These are phyloP conservation scores for Drosophila mettleri DNA, from an alignment of 2,888 invertebrate species.

Conservation along the genomic window DNA sequence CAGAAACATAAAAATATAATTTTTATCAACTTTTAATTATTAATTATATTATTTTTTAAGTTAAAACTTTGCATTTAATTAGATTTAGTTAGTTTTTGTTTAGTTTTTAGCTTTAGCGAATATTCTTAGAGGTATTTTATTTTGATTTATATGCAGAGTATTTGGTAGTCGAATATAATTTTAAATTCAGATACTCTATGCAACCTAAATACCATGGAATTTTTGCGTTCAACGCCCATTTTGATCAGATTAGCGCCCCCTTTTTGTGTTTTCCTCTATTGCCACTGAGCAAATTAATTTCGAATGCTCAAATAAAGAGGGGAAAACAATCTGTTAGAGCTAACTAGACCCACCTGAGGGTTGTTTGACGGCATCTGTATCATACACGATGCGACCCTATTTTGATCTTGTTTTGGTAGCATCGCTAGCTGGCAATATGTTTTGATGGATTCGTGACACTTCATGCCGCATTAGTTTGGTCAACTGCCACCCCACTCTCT, in stretches of 20 bases:
- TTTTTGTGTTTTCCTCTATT: slow-evolving; percentile 4
- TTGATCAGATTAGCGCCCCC: slow-evolving; percentile 61
- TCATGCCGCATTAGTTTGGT: slow-evolving; percentile 77
- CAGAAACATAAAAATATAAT: not conserved
- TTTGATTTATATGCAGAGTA: slow-evolving; percentile 7
- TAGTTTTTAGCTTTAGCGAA: not conserved
- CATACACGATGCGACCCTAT: slow-evolving; percentile 29
- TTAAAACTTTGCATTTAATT: not conserved
- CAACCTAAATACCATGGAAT: slow-evolving; percentile 77
- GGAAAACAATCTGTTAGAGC: not conserved
- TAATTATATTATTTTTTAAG: not conserved
- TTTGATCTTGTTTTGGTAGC: slow-evolving; percentile 58
- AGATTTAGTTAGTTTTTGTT: not conserved
- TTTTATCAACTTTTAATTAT: not conserved
- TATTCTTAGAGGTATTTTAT: not conserved
- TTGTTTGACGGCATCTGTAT: slow-evolving; percentile 12
- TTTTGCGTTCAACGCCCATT: slow-evolving; percentile 81
- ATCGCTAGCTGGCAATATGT: slow-evolving; percentile 61
- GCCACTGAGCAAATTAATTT: slow-evolving; percentile 59
- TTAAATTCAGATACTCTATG: not conserved
- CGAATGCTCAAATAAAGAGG: slow-evolving; percentile 33
- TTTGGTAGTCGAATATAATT: not conserved
- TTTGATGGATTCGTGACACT: slow-evolving; percentile 83
- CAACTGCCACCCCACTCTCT: slow-evolving; percentile 8
- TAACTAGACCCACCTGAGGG: slow-evolving; percentile 33